Percentiles rank a stretch among this genome's conserved stretches.
phyloP scores from a whole-genome alignment of 2,797 vertebrate genomes.

The Pangasius larnaudii region DNA sequence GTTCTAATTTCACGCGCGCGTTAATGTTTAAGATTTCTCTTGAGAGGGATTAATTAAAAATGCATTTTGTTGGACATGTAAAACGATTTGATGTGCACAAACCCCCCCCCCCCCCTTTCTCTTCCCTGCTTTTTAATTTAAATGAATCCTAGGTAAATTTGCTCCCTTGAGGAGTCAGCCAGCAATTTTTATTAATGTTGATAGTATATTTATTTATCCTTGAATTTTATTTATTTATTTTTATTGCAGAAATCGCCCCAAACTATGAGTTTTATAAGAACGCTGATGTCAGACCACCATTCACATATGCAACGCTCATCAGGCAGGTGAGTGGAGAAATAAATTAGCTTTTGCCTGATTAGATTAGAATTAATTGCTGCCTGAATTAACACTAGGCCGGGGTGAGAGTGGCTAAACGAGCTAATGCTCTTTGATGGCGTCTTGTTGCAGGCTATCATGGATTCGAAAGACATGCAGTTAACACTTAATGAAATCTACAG shows the following conservation, averaged over 20 bases:
- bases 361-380: slow-evolving; percentile 92
- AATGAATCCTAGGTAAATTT: slow-evolving; percentile 72
- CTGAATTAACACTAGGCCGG: slow-evolving; percentile 73
- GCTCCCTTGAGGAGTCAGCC: slow-evolving; percentile 77
- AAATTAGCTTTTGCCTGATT: slow-evolving; percentile 90
- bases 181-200: slow-evolving; percentile 80
- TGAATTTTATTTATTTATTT: slow-evolving; percentile 1
- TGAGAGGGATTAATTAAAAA: slow-evolving; percentile 84
- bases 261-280: slow-evolving; percentile 99
- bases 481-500: slow-evolving; percentile 99
- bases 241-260: slow-evolving; percentile 95
- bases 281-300: slow-evolving; percentile 98
- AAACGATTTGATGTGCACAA: slow-evolving; percentile 73
- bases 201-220: slow-evolving; percentile 74
- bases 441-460: slow-evolving; percentile 99
- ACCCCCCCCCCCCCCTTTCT: background rate
- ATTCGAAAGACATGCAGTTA: slow-evolving; percentile 98
- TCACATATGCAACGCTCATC: slow-evolving; percentile 99
- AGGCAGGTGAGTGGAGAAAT: slow-evolving; percentile 94
- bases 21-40: slow-evolving; percentile 81
- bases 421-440: slow-evolving; percentile 89
- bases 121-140: slow-evolving; percentile 68
- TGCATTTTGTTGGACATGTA: slow-evolving; percentile 83
- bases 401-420: slow-evolving; percentile 64
- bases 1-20: slow-evolving; percentile 75